Evolutionary conservation across 2,797 vertebrate genomes (phyloP), one percentile per base, ranked within the genome.

Genomic region (Chiropotes sagulatus): DNA sequence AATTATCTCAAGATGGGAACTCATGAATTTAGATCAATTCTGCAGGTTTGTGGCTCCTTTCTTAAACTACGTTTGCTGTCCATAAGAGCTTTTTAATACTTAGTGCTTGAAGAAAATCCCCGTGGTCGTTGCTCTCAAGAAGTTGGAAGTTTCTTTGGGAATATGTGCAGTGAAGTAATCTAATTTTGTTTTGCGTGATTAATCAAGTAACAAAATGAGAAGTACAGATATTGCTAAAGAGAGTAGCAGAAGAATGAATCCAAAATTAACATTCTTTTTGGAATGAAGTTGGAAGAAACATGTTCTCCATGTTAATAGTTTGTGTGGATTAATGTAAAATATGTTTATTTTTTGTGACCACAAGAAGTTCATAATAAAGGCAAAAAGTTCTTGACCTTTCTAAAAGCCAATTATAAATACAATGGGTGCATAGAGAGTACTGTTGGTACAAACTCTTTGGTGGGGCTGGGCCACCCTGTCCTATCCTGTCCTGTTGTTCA

Each of bases 161-260:
- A 83, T 75, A 61, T 78, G 58, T 75, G 9, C 64, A 67, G 0
- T 94, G 36, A 95, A 93, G 15, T 92, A 84, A 79, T 91, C 52
- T 93, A 52, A 72, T 93, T 95, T 44, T 97, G n/a, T 85, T 78
- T 86, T 72, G 20, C 15, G 24, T 90, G 93, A 36, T 94, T 94
- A 41, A 93, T 64, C 33, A 36, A 76, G 41, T 95, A 84, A 73
- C 61, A 96, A 93, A 95, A 64, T 46, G 50, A 92, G 57, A 86
- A 88, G 90, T 94, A 87, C n/a, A 73, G 61, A 44, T 3, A 70
- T 28, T 87, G 46, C 81, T 92, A 52, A 64, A 78, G 36, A 61
- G 82, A 90, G 78, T 76, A 84, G 52, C 61, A 46, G 80, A 96
- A 80, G 81, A 93, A 76, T n/a, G 46, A 76, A 82, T 64, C 20